Percentiles rank a stretch among this genome's conserved stretches.
Conservation (phyloP, 2,888 invertebrate genomes). For the Apomyelois bistriatella region DNA sequence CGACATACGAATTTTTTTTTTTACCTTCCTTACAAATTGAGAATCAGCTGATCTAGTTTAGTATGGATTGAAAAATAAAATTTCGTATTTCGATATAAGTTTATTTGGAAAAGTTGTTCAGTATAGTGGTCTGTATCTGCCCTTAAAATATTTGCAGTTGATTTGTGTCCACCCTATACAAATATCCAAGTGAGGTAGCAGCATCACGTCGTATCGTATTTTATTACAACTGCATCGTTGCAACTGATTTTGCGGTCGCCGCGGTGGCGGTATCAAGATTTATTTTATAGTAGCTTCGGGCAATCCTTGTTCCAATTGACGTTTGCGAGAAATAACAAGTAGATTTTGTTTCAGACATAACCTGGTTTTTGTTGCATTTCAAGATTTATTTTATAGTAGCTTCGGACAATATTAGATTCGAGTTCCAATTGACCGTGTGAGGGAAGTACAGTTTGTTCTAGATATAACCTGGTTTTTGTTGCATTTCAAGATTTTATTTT, state of each 20-base stretch:
- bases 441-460: background rate
- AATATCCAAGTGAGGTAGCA: no score
- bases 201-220: background rate
- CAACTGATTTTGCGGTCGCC: background rate
- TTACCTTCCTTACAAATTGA: no score
- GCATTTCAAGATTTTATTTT: no score
- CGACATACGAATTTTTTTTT: no score
- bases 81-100: no score
- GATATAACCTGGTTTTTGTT: background rate
- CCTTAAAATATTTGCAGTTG: no score
- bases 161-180: no score
- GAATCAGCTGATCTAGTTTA: no score
- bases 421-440: background rate
- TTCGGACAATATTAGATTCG: background rate
- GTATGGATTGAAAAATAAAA: no score
- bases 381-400: conserved; percentile 3
- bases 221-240: background rate
- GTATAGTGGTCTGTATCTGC: no score
- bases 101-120: no score
- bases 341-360: background rate
- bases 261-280: background rate
- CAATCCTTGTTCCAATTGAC: background rate
- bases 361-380: background rate
- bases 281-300: background rate
- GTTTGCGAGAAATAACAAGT: background rate